Conservation (phyloP, 1,140 invertebrate genomes). For the Caenorhabditis brenneri region DNA sequence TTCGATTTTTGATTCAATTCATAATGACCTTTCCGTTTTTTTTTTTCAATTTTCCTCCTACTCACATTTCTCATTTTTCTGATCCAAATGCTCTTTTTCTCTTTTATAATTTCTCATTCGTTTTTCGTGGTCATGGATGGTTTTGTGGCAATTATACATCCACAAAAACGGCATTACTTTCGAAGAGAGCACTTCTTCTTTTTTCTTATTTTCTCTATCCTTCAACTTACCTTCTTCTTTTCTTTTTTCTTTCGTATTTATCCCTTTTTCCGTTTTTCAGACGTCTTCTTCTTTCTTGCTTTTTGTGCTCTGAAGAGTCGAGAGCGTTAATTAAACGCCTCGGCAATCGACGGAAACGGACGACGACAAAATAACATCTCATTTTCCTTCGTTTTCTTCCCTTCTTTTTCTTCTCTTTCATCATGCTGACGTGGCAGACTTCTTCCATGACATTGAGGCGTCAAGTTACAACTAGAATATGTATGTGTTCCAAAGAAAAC, state of each 20-base stretch:
- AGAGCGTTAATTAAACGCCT: conserved; percentile 38
- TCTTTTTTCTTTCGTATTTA: neutral
- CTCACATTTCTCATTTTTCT: neutral
- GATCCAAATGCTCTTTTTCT: neutral
- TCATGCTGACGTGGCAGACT: conserved; percentile 3
- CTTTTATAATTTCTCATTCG: neutral
- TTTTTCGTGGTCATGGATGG: neutral
- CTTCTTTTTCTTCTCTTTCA: neutral
- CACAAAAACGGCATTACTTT: conserved; percentile 33
- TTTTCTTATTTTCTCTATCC: neutral
- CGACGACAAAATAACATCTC: conserved; percentile 42
- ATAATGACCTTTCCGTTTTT: neutral
- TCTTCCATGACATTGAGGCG: neutral
- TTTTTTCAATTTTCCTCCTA: neutral
- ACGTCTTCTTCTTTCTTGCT: conserved; percentile 9
- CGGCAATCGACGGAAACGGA: conserved; percentile 7
- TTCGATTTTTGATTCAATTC: neutral
- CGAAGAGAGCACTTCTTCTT: conserved; percentile 8
- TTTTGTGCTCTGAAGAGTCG: neutral
- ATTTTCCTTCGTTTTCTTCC: conserved; percentile 11
- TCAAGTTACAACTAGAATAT: conserved; percentile 38
- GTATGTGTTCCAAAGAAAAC: conserved; percentile 11
- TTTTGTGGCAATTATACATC: conserved; percentile 34
- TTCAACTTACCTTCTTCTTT: neutral
- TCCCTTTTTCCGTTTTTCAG: neutral